Base-by-base conservation (phyloP, 2,888 invertebrate genomes). In the Desoria tigrina region DNA sequence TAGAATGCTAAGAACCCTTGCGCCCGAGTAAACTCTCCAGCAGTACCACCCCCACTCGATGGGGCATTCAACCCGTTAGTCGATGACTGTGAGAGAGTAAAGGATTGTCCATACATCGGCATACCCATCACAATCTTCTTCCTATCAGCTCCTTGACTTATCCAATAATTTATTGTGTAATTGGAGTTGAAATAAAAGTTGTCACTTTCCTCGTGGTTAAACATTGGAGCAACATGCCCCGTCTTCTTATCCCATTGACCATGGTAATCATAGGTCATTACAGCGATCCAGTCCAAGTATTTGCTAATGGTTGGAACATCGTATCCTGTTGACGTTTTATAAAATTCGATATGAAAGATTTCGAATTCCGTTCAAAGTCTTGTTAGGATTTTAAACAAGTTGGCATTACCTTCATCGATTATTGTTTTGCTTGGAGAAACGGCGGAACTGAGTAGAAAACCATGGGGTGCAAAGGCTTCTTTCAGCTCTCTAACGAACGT, bases 341-440 rank as follows among this genome's bases (percentile, higher is more conserved):
- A 23, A 57, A 18, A 16, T 57, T 14, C 26, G 45, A 23, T n/a
- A n/a, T 18, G 28, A 27, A n/a, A 11, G 24, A 42, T 9, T 23
- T 32, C 18, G 1, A 56, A 54, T 57, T n/a, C n/a, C n/a, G n/a
- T n/a, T n/a, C n/a, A n/a, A n/a, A n/a, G n/a, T n/a, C n/a, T n/a
- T n/a, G n/a, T n/a, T n/a, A 59, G 51, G 3, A 14, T 11, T 14
- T 24, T 21, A 23, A 24, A 51, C 3, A 3, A 32, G 24, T 45
- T 16, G n/a, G 21, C 6, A 6, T 21, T 64, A 79, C 80, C 93
- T 66, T 86, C 87, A 79, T 91, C 90, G 57, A 92, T 87, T 1
- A 94, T 90, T 68, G 86, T 85, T 81, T 89, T 89, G 78, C 87
- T 90, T 1, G 90, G 92, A 0, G 92, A 92, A 0, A 94, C 92